Conservation (phyloP, 2,888 invertebrate species). For the Leptura quadrifasciata region DNA sequence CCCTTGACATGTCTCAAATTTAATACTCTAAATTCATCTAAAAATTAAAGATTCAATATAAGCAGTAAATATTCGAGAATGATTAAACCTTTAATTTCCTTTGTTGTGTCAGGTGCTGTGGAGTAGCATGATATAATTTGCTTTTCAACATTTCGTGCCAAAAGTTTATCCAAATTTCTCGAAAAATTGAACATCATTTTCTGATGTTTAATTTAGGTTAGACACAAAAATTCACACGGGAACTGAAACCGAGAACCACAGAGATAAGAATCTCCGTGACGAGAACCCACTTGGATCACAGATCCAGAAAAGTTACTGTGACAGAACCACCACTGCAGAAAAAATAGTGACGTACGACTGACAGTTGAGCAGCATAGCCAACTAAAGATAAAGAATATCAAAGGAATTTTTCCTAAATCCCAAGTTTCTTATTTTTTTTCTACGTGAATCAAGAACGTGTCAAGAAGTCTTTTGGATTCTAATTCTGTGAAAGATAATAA, state of each 20-base stretch:
- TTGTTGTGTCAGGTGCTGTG: conserved; percentile 45
- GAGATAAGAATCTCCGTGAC: too few relatives aligned
- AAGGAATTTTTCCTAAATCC: too few relatives aligned
- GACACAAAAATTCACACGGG: background rate
- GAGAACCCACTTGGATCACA: too few relatives aligned
- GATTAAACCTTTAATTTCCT: conserved; percentile 66
- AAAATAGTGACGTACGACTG: too few relatives aligned
- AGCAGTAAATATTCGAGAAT: conserved; percentile 45
- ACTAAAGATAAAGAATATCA: too few relatives aligned
- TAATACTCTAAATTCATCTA: conserved; percentile 70
- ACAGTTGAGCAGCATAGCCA: background rate
- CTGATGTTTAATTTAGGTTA: conserved; percentile 2
- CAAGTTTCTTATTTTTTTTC: too few relatives aligned
- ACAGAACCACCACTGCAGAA: too few relatives aligned
- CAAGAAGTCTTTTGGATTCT: too few relatives aligned
- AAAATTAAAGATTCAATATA: conserved; percentile 47
- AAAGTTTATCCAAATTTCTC: conserved; percentile 54
- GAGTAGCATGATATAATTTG: conserved; percentile 50
- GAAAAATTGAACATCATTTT: conserved; percentile 57
- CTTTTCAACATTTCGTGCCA: conserved; percentile 52
- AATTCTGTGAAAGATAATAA: too few relatives aligned
- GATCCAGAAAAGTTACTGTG: too few relatives aligned
- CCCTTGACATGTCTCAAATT: conserved; percentile 68
- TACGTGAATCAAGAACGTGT: too few relatives aligned
- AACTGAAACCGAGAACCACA: too few relatives aligned